Conservation (phyloP, 2,797 vertebrate species). For the Rhyacichthys aspro region DNA sequence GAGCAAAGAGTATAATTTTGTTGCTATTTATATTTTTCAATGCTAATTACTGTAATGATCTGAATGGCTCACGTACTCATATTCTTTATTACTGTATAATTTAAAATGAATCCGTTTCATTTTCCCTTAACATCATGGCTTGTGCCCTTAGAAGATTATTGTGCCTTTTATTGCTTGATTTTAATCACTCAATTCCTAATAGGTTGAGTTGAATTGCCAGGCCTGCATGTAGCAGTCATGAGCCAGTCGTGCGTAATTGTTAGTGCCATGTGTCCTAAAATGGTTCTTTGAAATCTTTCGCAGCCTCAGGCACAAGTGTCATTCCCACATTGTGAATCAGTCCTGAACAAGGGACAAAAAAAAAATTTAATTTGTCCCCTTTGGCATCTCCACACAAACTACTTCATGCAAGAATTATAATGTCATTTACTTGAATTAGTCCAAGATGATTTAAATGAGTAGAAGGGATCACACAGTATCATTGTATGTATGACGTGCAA, state of each 20-base stretch:
- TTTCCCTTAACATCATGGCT: no score
- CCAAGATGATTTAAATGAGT: background rate
- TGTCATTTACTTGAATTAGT: background rate
- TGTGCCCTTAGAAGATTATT: constrained; percentile 5
- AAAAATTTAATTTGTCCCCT: constrained; percentile 3
- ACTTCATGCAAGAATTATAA: constrained; percentile 12
- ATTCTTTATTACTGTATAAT: background rate
- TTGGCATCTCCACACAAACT: constrained; percentile 41
- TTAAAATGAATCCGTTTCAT: no score
- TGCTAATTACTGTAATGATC: background rate
- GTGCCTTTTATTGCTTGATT: constrained; percentile 9
- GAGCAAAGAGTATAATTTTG: no score
- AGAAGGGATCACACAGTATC: constrained; percentile 14
- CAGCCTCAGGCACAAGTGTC: constrained; percentile 53
- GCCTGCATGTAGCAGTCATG: constrained; percentile 26
- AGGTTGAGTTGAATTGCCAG: constrained; percentile 27
- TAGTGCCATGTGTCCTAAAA: constrained; percentile 45
- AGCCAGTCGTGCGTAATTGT: constrained; percentile 48
- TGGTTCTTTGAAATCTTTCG: constrained; percentile 37
- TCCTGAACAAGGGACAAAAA: constrained; percentile 27
- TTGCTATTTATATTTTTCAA: no score
- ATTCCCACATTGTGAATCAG: constrained; percentile 54
- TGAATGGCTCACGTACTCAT: background rate
- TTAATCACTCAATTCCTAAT: constrained; percentile 44
- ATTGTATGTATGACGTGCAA: constrained; percentile 23